These are phyloP conservation scores for Anoplius nigerrimus DNA, from an alignment of 2,888 invertebrate species.

Conservation along the genomic window DNA sequence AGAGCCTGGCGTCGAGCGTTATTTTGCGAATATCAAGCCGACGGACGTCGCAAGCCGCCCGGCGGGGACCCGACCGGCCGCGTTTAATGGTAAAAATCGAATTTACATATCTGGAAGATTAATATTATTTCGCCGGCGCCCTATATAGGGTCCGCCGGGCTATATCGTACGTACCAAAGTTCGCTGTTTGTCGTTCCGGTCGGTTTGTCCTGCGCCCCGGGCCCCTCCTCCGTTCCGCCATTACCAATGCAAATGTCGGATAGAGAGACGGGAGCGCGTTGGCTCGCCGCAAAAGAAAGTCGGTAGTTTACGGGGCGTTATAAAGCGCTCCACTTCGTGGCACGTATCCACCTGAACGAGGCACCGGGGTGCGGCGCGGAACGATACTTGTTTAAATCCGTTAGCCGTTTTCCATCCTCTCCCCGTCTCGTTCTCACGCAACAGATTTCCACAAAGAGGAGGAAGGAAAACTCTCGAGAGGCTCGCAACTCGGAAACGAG, in stretches of 20 bases:
- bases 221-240: neutral
- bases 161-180: no score
- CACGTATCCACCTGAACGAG: conserved; percentile 17
- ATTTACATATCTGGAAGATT: no score
- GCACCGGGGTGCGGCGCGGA: conserved; percentile 6
- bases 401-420: conserved; percentile 34
- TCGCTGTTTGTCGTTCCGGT: no score
- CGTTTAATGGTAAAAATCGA: no score
- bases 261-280: neutral
- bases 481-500: conserved; percentile 55
- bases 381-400: conserved; percentile 40
- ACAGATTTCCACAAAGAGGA: conserved; percentile 31
- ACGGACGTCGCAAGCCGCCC: no score
- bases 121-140: no score
- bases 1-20: no score
- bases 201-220: no score
- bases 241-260: conserved; percentile 6
- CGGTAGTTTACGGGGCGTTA: conserved; percentile 22
- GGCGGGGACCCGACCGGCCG: no score
- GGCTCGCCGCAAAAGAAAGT: conserved; percentile 27
- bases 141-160: no score
- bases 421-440: conserved; percentile 31
- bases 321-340: conserved; percentile 22
- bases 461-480: conserved; percentile 40
- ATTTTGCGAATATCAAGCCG: no score